Evolutionary conservation across 2,113 vertebrate genomes (phyloP), one percentile per base, ranked within the genome.

Genomic region (Carassius auratus): DNA sequence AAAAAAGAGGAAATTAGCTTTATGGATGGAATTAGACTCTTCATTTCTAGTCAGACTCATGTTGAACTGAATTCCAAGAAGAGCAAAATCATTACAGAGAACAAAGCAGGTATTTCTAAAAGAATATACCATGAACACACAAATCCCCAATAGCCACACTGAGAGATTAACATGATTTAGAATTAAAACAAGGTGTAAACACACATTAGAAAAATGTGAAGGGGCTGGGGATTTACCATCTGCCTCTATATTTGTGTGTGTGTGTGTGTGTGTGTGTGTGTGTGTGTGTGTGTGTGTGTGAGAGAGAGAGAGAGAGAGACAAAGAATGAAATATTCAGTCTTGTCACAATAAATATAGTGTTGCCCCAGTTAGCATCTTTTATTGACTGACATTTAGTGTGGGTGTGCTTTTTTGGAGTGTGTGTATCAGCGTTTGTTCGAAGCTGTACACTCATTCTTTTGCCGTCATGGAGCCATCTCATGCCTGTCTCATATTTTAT

Each of bases 321-420:
- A 69, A 57, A 69, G 50, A 71, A 73, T 61, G 52, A 79, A 74
- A 79, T 30, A 76, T 61, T 75, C 78, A 59, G 52, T 77, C 26
- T 71, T 82, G 76, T 86, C 57, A 86, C 76, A 83, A 83, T 83
- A 81, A 77, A 82, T 77, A 81, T 38, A 77, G 78, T 75, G 19
- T 55, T 69, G 83, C 13, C 50, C 87, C 81, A n/a, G 79, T 88
- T 88, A 78, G 73, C 79, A 64, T 76, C 52, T 85, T 62, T 85
- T 78, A 83, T 88, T 88, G 85, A 78, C 84, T 57, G 66, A 85
- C 84, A 59, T 82, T 80, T 33, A 57, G 50, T 36, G 45, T 52
- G 36, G 1, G 14, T 42, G 57, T 45, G n/a, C 21, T 61, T 61
- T 61, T 1, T 62, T 9, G 9, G 42, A 9, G 55, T 55, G 74